Base-by-base conservation (phyloP, 92 coral and sea anemone genomes). In the Montipora capitata region DNA sequence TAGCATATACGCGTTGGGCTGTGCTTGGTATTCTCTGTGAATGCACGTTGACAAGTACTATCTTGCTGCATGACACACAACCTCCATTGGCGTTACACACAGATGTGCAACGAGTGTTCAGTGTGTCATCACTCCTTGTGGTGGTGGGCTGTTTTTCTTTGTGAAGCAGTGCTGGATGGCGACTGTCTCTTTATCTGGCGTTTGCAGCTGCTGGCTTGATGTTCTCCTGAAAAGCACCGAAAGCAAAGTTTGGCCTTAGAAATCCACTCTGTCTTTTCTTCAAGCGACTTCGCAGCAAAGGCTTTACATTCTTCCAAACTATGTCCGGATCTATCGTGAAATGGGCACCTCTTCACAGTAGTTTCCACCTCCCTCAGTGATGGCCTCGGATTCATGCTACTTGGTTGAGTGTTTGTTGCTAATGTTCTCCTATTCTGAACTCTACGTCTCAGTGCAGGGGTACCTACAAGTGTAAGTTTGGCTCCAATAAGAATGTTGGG, bases 201-300 rank as follows among this genome's bases (percentile, higher is more conserved):
- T 16, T 80, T 73, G 61, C 95, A 92, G 18, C 40, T 45, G 59
- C 66, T 43, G 40, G 80, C 95, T 78, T 72, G 81, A 59, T 92
- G 88, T 17, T 18, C 62, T 54, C 69, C 64, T 20, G 62, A n/a
- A 14, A 91, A 41, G 84, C 91, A 91, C 4, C 72, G 77, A 69
- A 75, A 91, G 58, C 91, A 91, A 17, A 91, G 80, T 76, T 91
- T 77, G 59, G 70, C 75, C 38, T 68, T 82, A 18, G 27, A 81
- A 13, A 91, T 80, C 94, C 94, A 91, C 43, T 91, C 91, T 5
- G 85, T 80, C 54, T 70, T 78, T 56, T 91, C 94, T 10, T 68
- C 44, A 11, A 81, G 70, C 10, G 88, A 11, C 76, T 91, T 91
- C 11, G 82, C 82, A 27, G 48, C 76, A 62, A 91, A 91, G 20